Evolutionary conservation across 30 jellyfish, hydroid and myxozoan genomes (phyloP), one percentile per base, ranked within the genome.

Genomic region (Aurelia coerulea): DNA sequence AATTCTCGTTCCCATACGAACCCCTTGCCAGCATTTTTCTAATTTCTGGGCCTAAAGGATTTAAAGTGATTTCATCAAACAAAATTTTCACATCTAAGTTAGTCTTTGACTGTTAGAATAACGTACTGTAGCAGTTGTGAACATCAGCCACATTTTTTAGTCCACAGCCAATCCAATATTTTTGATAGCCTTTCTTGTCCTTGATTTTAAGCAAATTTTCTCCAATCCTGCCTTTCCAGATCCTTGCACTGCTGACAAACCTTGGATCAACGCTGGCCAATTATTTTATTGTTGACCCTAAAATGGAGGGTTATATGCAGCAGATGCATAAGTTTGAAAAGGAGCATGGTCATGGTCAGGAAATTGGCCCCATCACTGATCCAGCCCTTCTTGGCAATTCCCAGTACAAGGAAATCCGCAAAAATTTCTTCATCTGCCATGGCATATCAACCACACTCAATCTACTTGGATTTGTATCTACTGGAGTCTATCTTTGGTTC

Each of bases 271-370:
- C 91, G 18, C 35, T 80, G 23, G 54, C 74, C 72, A 90, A 83
- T 69, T 68, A 60, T 83, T 49, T 90, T 31, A 49, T 67, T 9
- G 60, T 84, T 17, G 90, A 74, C 65, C 97, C 97, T 23, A 49
- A n/a, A 50, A 77, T 83, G 87, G 54, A 78, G 8, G 19, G 50
- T 16, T 62, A 62, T 78, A 83, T 82, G 90, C 34, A 29, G 13
- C 79, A 82, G 42, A 72, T 56, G 80, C 97, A 90, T 49, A 76
- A 83, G 62, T 90, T 58, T 41, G 97, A 90, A 53, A 83, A 74
- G 51, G 97, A 90, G 51, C 75, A 76, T 58, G 97, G 97, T 16
- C 88, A 82, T 60, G 97, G 97, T 2, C 62, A 89, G 17, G 97
- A 90, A 68, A 29, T 76, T 70, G 97, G 94, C 8, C 87, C 91